Evolutionary conservation across 2,113 vertebrate species (phyloP).

Genomic region (Chrysochloris asiatica): DNA sequence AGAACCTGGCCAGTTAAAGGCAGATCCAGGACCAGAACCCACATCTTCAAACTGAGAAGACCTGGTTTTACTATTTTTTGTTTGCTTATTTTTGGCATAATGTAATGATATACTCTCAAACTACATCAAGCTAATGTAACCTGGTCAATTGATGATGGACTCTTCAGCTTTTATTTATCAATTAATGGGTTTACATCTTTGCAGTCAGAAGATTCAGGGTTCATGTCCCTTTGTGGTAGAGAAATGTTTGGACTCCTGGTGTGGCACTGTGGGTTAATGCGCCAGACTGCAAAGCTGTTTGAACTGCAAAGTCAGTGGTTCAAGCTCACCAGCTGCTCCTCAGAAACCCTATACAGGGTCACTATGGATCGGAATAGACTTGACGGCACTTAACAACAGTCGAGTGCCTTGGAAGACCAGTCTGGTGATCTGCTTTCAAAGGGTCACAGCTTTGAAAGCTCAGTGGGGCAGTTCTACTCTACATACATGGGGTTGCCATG

Average conservation of each 20-base stretch:
- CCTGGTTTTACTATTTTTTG: background rate
- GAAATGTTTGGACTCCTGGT: too few species aligned
- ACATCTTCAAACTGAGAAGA: background rate
- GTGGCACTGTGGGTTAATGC: too few species aligned
- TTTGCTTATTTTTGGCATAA: background rate
- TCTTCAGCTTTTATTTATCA: background rate
- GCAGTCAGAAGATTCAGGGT: too few species aligned
- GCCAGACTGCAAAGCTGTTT: too few species aligned
- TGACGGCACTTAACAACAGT: too few species aligned
- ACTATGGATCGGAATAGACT: too few species aligned
- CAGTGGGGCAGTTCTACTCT: background rate
- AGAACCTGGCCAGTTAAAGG: background rate
- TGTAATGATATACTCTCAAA: background rate
- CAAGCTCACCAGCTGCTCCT: too few species aligned
- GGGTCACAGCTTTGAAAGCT: background rate
- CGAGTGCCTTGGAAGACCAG: background rate
- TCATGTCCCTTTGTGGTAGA: too few species aligned
- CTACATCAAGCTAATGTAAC: background rate
- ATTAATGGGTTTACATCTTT: background rate
- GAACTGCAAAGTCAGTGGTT: too few species aligned
- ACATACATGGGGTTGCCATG: background rate
- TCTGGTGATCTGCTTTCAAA: background rate
- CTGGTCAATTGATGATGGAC: background rate
- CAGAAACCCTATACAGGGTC: too few species aligned
- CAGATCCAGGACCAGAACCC: background rate